Base-by-base conservation (phyloP, 1,140 invertebrate species). In the Drosophila chauvacae region DNA sequence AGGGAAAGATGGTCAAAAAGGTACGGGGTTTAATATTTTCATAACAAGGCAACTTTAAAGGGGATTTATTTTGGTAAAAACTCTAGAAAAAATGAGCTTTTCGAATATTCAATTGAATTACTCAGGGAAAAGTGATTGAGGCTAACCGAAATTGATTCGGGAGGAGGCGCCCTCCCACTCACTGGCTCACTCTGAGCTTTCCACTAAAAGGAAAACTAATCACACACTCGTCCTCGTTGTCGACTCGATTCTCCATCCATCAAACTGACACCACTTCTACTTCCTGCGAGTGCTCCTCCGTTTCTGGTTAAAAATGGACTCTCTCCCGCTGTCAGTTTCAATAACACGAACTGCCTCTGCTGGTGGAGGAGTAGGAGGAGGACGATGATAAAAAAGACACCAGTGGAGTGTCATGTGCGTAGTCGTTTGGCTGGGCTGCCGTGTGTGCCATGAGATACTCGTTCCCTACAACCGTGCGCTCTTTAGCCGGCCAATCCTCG, bases 281-380 rank as follows among this genome's bases (percentile, higher is more conserved):
- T 28, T 26, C 42, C 44, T 35, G n/a, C 10, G 20, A 18, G 23
- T 48, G 47, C 48, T 28, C 16, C 45, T 64, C 18, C 30, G 35
- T 11, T 13, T 37, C 47, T 39, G 73, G 61, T 59, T 62, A 61
- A 80, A 83, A 70, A 65, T 65, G 55, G 63, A 73, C 55, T 63
- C 53, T 42, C 41, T 44, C 33, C 58, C n/a, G 50, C 82, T 88
- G 84, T 80, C 84, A 87, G 57, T 69, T 64, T 76, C 61, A 88
- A 88, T 83, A 79, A 87, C 77, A 57, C 16, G 59, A 87, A 62
- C 48, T 50, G 70, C 48, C 30, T 7, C 30, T 30, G 7, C 30
- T 30, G 30, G 26, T 50, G 44, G n/a, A 13, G 35, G 23, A 26
- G 26, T 0, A 26, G 6, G 13, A 53, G 14, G 7, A 53, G 28